A percentile compares a stretch with the other conserved stretches of the same genome.
Evolutionary conservation across 2,797 vertebrate species (phyloP).

Genomic region (Notolabrus celidotus): DNA sequence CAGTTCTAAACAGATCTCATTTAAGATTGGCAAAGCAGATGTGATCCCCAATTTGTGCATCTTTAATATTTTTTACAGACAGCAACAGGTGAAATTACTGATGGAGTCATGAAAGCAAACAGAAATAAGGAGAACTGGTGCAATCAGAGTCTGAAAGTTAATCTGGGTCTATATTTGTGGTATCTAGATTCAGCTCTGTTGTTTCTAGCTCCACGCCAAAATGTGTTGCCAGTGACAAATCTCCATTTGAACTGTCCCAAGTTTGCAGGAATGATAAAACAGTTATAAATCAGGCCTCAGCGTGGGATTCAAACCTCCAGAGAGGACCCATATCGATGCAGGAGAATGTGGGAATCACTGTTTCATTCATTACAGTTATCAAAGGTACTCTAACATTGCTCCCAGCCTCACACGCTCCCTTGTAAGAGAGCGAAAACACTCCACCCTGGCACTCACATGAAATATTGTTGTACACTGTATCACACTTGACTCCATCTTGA

Average conservation of each 20-base stretch:
- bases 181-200: neutral
- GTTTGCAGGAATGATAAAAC: neutral
- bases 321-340: conserved; percentile 8
- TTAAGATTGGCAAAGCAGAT: neutral
- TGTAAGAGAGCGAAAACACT: conserved; percentile 25
- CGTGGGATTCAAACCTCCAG: conserved; percentile 30
- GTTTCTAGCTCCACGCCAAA: neutral
- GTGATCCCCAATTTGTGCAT: neutral
- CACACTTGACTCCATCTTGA: conserved; percentile 56
- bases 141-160: neutral
- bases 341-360: conserved; percentile 40
- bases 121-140: conserved; percentile 4
- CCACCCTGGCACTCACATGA: conserved; percentile 29
- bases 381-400: conserved; percentile 15
- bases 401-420: neutral
- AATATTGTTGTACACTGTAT: conserved; percentile 39
- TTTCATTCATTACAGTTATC: conserved; percentile 45
- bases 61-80: conserved; percentile 12
- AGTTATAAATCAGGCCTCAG: conserved; percentile 19
- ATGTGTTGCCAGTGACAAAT: conserved; percentile 9
- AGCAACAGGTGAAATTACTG: conserved; percentile 15
- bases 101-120: neutral
- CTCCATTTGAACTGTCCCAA: conserved; percentile 6
- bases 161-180: conserved; percentile 6
- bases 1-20: conserved; percentile 16